These are phyloP conservation scores for Moxostoma hubbsi DNA, from an alignment of 2,797 vertebrate genomes.

Conservation along the genomic window DNA sequence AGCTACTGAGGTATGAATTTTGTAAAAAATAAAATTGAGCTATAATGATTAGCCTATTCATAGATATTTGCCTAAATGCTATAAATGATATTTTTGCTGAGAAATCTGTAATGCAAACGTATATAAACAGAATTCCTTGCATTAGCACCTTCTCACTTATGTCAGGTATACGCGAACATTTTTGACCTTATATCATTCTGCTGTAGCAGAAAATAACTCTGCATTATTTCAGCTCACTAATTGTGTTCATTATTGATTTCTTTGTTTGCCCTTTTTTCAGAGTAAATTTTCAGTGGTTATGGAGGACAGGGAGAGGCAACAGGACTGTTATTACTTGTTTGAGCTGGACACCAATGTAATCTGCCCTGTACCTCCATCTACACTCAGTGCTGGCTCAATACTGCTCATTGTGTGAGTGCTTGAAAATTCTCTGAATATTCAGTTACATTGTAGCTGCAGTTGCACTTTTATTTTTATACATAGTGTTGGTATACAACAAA, in stretches of 20 bases:
- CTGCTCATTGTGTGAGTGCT: conserved; percentile 90
- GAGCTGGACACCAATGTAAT: conserved; percentile 88
- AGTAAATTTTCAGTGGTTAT: conserved; percentile 74
- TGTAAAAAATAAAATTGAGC: too few relatives aligned
- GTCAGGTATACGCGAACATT: background rate
- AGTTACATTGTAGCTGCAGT: background rate
- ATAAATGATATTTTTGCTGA: too few relatives aligned
- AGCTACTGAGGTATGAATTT: conserved; percentile 71
- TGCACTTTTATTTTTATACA: too few relatives aligned
- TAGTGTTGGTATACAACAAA: too few relatives aligned
- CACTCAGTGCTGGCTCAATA: conserved; percentile 88
- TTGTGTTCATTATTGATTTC: background rate
- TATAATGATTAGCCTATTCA: too few relatives aligned
- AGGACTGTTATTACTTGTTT: conserved; percentile 92
- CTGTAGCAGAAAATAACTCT: background rate
- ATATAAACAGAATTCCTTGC: too few relatives aligned
- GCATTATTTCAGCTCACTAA: background rate
- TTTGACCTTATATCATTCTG: background rate
- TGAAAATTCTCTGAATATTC: conserved; percentile 28
- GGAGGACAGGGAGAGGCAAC: conserved; percentile 79
- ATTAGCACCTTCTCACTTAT: background rate
- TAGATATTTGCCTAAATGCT: too few relatives aligned
- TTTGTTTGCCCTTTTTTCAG: conserved; percentile 68
- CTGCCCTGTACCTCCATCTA: conserved; percentile 80
- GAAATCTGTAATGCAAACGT: too few relatives aligned